Base-by-base conservation (phyloP, 1,140 invertebrate genomes). In the Drosophila baimaii region DNA sequence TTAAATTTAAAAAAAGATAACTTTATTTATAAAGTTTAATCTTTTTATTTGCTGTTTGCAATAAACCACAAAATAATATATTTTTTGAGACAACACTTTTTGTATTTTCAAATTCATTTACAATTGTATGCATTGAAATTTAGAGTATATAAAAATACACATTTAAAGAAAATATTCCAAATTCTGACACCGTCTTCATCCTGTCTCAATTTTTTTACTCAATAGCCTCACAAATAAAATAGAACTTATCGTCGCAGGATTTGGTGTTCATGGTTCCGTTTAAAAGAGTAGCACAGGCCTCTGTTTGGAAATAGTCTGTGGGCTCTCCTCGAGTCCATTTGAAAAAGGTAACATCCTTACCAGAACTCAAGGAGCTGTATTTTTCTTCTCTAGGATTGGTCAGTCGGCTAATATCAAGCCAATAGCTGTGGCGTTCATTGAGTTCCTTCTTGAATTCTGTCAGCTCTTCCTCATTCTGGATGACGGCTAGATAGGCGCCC, bases 371-470 rank as follows among this genome's bases (percentile, higher is more conserved):
- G 3, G 49, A 52, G 5, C 17, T 52, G 15, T 21, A 33, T 17
- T 52, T 52, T 33, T 52, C 3, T 15, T 33, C 29, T 0, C 2
- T 2, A 0, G 4, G 3, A 0, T 52, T 52, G 2, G 17, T 5
- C 12, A 52, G 13, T 13, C 27, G 19, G 17, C 7, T 47, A n/a
- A 59, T 59, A 7, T 59, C 43, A 1, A 29, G 43, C 41, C 57
- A 59, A 47, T 59, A 59, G 5, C 10, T n/a, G 15, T 47, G 49
- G 5, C 7, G 9, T 6, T 8, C 15, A 59, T 29, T 23, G 5
- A 59, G 56, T 19, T 59, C 10, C 9, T 59, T 7, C 0, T 2
- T 5, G 3, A 59, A n/a, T 12, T 31, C 27, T 5, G 6, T 47
- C 9, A 47, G 19, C 7, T 51, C 27, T 17, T 31, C 27, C 17